Evolutionary conservation across 2,888 invertebrate species (phyloP), one percentile per base, ranked within the genome.

Genomic region (Scaptodrosophila latifasciaeformis): DNA sequence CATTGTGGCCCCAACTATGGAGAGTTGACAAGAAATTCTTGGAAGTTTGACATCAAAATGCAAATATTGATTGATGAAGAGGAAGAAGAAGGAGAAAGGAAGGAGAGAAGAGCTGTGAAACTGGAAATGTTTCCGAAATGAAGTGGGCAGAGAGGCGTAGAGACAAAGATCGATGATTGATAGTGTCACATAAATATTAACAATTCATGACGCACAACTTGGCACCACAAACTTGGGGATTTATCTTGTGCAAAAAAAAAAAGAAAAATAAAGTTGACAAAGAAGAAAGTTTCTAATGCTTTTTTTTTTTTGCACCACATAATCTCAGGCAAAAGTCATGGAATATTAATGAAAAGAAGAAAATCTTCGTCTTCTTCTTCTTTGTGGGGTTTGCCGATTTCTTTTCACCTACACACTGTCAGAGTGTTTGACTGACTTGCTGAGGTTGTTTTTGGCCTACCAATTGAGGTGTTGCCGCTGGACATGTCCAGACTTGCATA

Each of bases 131-230:
- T n/a, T n/a, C n/a, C n/a, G n/a, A n/a, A n/a, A n/a, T n/a, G n/a
- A n/a, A 37, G 13, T 17, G 24, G 24, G 7, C 24, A 7, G 24
- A 7, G 24, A 3, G 24, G 24, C 24, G 19, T 49, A 45, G 18
- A 19, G 40, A 62, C 57, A 31, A 63, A 65, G 77, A 71, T 69
- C 74, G 67, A 70, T 77, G 74, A 77, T 77, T 71, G 74, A 77
- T 72, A 77, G 77, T 66, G 74, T 77, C 74, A 57, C 74, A 77
- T 72, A 77, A 71, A 71, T 77, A 66, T 72, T 77, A 77, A 70
- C 77, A 77, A 77, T 77, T 71, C 71, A 70, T 72, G 66, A 56
- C 67, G 62, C 75, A 74, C 34, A 13, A 13, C n/a, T 21, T 2
- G 7, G 21, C n/a, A 34, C n/a, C n/a, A n/a, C n/a, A 24, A 24